phyloP scores from a whole-genome alignment of 2,797 vertebrate species.

The Chrosomus eos region DNA sequence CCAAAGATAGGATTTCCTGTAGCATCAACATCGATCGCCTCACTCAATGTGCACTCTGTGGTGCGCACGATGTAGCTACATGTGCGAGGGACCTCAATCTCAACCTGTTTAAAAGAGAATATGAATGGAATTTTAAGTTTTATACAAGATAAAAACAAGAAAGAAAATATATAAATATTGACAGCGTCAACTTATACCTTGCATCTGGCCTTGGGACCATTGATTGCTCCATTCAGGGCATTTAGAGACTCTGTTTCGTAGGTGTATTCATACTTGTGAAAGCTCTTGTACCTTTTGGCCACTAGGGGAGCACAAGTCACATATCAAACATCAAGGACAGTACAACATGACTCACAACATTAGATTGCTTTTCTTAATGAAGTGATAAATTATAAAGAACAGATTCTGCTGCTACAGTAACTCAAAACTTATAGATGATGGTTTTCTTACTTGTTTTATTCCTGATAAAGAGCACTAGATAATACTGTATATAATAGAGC shows the following conservation, averaged over 20 bases:
- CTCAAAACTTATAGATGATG: neutral
- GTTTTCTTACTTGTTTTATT: neutral
- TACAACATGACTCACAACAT: neutral
- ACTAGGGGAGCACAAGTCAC: slow-evolving; percentile 75
- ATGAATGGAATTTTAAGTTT: neutral
- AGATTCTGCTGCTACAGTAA: neutral
- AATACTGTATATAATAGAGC: too few species aligned
- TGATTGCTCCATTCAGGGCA: slow-evolving; percentile 81
- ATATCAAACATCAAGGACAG: slow-evolving; percentile 9
- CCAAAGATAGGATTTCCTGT: slow-evolving; percentile 79
- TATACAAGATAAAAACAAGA: neutral
- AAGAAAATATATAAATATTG: neutral
- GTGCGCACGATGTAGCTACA: slow-evolving; percentile 86
- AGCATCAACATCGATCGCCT: slow-evolving; percentile 75
- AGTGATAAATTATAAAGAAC: neutral
- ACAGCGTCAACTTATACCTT: slow-evolving; percentile 71
- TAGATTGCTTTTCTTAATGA: slow-evolving; percentile 1
- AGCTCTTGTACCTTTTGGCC: slow-evolving; percentile 84
- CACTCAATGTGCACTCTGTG: slow-evolving; percentile 84
- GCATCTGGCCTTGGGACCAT: slow-evolving; percentile 86
- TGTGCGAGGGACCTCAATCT: slow-evolving; percentile 89
- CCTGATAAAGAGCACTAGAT: neutral
- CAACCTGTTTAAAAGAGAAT: slow-evolving; percentile 77
- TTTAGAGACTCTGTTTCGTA: slow-evolving; percentile 91
- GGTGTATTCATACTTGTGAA: slow-evolving; percentile 88